These are phyloP conservation scores for Euthynnus affinis DNA, from an alignment of 2,797 vertebrate genomes.

Conservation along the genomic window DNA sequence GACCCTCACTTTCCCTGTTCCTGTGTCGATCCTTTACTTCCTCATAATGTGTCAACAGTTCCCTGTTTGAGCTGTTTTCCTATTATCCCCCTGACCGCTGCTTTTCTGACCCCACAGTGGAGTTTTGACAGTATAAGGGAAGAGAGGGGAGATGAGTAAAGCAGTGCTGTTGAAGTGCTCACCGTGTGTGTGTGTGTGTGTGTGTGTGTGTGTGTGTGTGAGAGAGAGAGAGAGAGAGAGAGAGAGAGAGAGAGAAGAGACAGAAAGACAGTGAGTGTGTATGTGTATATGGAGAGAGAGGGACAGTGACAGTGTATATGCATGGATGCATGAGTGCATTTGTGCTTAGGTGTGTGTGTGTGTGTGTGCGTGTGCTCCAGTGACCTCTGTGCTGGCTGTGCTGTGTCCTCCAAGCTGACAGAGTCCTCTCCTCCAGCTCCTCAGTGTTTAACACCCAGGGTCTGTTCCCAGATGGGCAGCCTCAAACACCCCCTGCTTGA, in stretches of 20 bases:
- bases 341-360: slow-evolving; percentile 27
- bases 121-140: slow-evolving; percentile 77
- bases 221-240: not conserved
- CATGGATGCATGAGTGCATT: slow-evolving; percentile 52
- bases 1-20: not conserved
- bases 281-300: slow-evolving; percentile 27
- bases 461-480: slow-evolving; percentile 75
- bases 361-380: slow-evolving; percentile 57
- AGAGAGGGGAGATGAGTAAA: slow-evolving; percentile 63
- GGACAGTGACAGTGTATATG: slow-evolving; percentile 52
- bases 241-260: not conserved
- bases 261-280: slow-evolving; percentile 20
- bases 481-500: slow-evolving; percentile 67
- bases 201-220: not conserved
- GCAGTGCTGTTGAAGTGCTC: slow-evolving; percentile 63
- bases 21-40: slow-evolving; percentile 35
- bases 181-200: slow-evolving; percentile 25
- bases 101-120: slow-evolving; percentile 77
- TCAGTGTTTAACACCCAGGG: slow-evolving; percentile 76
- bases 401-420: slow-evolving; percentile 80
- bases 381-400: slow-evolving; percentile 75
- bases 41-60: slow-evolving; percentile 77
- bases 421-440: slow-evolving; percentile 75
- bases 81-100: slow-evolving; percentile 74
- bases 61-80: slow-evolving; percentile 74